Conservation (phyloP, 2,888 invertebrate species). For the Xestoiulus laeticollis region DNA sequence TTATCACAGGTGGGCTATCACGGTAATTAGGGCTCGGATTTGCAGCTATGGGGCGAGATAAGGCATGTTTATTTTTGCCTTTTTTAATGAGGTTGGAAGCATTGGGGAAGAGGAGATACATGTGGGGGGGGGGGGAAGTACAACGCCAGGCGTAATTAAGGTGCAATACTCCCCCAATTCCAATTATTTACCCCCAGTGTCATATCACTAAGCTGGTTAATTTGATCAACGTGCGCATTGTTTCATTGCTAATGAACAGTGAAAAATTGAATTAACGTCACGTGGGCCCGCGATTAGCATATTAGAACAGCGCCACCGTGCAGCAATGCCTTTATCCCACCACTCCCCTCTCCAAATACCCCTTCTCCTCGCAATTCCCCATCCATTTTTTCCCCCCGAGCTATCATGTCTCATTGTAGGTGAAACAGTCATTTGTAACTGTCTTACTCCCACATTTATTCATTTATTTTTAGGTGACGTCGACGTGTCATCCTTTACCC, state of each 20-base stretch:
- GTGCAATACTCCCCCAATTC: slow-evolving; percentile 21
- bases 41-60: not conserved
- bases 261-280: slow-evolving; percentile 53
- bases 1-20: not conserved
- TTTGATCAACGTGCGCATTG: slow-evolving; percentile 46
- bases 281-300: slow-evolving; percentile 48
- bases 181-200: slow-evolving; percentile 39
- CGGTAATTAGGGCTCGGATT: not conserved
- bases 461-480: slow-evolving; percentile 33
- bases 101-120: not conserved
- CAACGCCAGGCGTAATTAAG: not conserved
- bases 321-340: not conserved
- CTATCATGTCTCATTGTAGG: slow-evolving; percentile 29
- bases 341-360: not conserved
- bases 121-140: not conserved
- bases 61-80: not conserved
- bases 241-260: slow-evolving; percentile 50
- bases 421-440: slow-evolving; percentile 37
- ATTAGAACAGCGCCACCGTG: slow-evolving; percentile 41
- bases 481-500: not conserved
- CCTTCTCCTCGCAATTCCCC: slow-evolving; percentile 21
- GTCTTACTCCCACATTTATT: slow-evolving; percentile 32
- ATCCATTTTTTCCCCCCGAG: slow-evolving; percentile 17
- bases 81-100: slow-evolving; percentile 28
- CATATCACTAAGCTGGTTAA: slow-evolving; percentile 47